Evolutionary conservation across 2,113 vertebrate species (phyloP).

Genomic region (Anoura caudifer): DNA sequence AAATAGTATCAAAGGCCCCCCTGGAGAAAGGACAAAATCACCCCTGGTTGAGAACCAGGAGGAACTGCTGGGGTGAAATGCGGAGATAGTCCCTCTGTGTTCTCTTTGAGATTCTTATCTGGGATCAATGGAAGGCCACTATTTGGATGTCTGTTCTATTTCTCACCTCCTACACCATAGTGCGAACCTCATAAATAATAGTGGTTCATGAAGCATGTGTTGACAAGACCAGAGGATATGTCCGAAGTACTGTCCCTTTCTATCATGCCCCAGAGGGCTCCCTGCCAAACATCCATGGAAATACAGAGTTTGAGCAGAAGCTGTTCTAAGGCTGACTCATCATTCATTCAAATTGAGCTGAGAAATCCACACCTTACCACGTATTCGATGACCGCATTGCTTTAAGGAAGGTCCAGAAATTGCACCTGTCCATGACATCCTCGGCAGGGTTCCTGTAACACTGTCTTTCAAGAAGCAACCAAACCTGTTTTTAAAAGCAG

Average conservation of each 20-base stretch:
- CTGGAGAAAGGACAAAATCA: background rate
- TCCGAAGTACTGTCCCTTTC: background rate
- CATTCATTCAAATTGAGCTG: background rate
- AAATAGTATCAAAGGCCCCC: background rate
- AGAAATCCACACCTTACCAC: slow-evolving; percentile 74
- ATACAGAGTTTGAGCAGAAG: background rate
- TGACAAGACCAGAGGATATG: background rate
- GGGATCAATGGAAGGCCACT: background rate
- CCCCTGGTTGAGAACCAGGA: background rate
- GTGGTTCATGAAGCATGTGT: too few species aligned
- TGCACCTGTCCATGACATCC: slow-evolving; percentile 57
- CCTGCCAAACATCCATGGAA: background rate
- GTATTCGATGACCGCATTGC: slow-evolving; percentile 77
- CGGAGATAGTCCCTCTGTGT: background rate
- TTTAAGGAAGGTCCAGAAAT: slow-evolving; percentile 85
- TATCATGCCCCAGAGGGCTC: background rate
- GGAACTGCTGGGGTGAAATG: background rate
- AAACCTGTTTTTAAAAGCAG: slow-evolving; percentile 79
- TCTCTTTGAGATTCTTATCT: background rate
- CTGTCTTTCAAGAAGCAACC: slow-evolving; percentile 84
- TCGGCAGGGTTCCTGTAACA: slow-evolving; percentile 71
- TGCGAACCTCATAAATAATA: background rate
- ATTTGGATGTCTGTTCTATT: background rate
- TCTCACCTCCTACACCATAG: background rate
- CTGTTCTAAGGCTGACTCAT: background rate